Base-by-base conservation (phyloP, 2,113 vertebrate species). In the Triplophysa rosa region DNA sequence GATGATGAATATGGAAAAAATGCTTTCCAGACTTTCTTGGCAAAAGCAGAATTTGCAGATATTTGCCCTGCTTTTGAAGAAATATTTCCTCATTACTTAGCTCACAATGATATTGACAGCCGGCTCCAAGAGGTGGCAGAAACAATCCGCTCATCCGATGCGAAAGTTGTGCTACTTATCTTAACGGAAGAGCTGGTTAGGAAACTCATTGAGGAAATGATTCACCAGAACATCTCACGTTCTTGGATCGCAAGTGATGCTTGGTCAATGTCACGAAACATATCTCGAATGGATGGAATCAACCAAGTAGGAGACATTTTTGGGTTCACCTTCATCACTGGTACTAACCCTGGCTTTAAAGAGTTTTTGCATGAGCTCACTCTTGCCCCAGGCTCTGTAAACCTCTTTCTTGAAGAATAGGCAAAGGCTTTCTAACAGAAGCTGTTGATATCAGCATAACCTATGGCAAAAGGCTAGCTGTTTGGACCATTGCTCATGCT, bases 231-330 rank as follows among this genome's bases (percentile, higher is more conserved):
- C 16, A 88, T 88, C 59, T 77, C 84, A 4, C 88, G 81, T 66
- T 89, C 49, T 11, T 93, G 92, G 92, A 85, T 93, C 14, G 87
- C 90, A 59, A 92, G 82, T 67, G 92, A 92, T 47, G 24, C n/a
- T 68, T 93, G 92, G 91, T 87, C 89, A 17, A 73, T 81, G 23
- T 87, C 83, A 12, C 21, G 2, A 16, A 11, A 58, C 1, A 12
- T 92, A 21, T 58, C 85, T 37, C 64, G 11, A 0, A 90, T 92
- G 86, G 58, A 84, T 2, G 83, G 79, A 45, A 92, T 93, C 68
- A 82, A 90, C 52, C 67, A 62, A 61, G 80, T 92, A 23, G 91
- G 92, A 6, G 88, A 90, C 54, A 88, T 92, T 66, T 77, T 93
- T 40, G 92, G 92, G 5, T 85, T 91, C 2, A 86, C 52, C 1